Conservation (phyloP, 1,140 invertebrate genomes). For the Dendrolimus kikuchii region DNA sequence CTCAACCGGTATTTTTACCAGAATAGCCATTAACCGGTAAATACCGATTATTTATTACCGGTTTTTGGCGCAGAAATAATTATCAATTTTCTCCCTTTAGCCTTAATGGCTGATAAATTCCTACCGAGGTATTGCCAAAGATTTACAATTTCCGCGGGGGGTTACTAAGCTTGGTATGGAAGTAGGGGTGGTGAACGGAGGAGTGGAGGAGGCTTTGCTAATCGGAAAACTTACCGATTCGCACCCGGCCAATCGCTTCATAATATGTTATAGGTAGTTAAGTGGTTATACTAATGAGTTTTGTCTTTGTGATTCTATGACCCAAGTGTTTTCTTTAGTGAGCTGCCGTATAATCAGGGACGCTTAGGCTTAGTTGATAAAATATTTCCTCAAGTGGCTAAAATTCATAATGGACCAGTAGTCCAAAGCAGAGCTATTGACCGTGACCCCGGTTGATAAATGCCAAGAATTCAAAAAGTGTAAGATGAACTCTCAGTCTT, state of each 20-base stretch:
- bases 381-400: too few species aligned
- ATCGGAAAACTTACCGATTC: slow-evolving; percentile 21
- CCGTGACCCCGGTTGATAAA: too few species aligned
- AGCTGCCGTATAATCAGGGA: too few species aligned
- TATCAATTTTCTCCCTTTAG: slow-evolving; percentile 22
- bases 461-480: too few species aligned
- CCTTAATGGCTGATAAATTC: slow-evolving; percentile 24
- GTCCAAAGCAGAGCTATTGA: too few species aligned
- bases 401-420: too few species aligned
- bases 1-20: neutral
- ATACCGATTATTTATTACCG: slow-evolving; percentile 9
- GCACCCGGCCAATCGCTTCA: slow-evolving; percentile 8
- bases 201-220: slow-evolving; percentile 8
- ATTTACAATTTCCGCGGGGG: slow-evolving; percentile 26
- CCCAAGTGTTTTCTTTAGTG: too few species aligned
- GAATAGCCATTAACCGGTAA: neutral
- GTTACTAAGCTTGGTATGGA: neutral
- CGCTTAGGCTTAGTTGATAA: too few species aligned
- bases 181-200: slow-evolving; percentile 1
- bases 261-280: slow-evolving; percentile 2
- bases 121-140: slow-evolving; percentile 10
- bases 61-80: slow-evolving; percentile 15
- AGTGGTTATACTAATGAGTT: too few species aligned
- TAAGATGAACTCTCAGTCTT: too few species aligned
- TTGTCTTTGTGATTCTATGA: too few species aligned